Base-by-base conservation (phyloP, 2,113 vertebrate species). In the Cheilinus undulatus region DNA sequence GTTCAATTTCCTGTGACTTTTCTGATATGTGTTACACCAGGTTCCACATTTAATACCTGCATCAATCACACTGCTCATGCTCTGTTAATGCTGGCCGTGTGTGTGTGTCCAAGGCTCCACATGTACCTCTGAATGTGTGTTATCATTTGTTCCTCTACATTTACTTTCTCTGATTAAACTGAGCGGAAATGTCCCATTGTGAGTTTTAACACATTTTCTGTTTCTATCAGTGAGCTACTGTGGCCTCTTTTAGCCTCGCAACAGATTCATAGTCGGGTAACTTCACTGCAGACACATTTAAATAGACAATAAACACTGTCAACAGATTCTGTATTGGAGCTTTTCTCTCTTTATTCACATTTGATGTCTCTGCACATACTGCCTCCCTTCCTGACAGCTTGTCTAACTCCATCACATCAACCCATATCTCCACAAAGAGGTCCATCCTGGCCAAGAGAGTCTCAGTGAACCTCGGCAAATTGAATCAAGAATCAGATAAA, bases 1-100 rank as follows among this genome's bases (percentile, higher is more conserved):
- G 68, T 84, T 77, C 81, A 82, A 74, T 88, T 71, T 86, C 65
- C 81, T 24, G 20, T 78, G 66, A 71, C 72, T 45, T 73, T 81
- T 73, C 36, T 30, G 59, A 74, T 43, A 54, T 48, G 67, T 27
- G 54, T 65, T 53, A 48, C 27, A 52, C 48, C 54, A 63, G 69
- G 66, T 22, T 23, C 46, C 26, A 26, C 26, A 7, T 51, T 69
- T 52, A 53, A 59, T 77, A 43, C 28, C 51, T 40, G 23, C 57
- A 85, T 80, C 57, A 20, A 46, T 81, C 77, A 66, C 56, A 38
- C 34, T 36, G 23, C 49, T 83, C 77, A 38, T 43, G 54, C 73
- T 61, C 73, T 57, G 65, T 72, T 52, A 75, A 48, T 26, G 64
- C 11, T 24, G 11, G 27, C 13, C 64, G n/a, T 43, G 50, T 69